These are phyloP conservation scores for Phaethon lepturus DNA, from an alignment of 2,113 vertebrate genomes.

Conservation along the genomic window DNA sequence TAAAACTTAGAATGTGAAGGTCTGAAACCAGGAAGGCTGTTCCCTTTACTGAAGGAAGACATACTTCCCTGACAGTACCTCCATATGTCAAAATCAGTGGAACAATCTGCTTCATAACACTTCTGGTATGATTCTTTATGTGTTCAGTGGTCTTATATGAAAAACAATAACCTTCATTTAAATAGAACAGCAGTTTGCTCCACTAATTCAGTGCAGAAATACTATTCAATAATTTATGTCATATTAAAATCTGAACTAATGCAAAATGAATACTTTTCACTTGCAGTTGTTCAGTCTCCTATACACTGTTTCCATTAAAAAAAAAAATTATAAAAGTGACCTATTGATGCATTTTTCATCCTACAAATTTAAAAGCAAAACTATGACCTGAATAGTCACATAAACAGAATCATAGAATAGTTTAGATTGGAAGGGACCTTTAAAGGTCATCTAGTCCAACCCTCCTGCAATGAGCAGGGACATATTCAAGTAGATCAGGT, in stretches of 20 bases:
- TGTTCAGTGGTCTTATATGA: neutral
- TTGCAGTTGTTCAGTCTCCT: neutral
- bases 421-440: no score
- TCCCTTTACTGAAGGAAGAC: neutral
- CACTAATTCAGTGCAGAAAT: neutral
- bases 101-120: neutral
- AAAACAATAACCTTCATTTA: neutral
- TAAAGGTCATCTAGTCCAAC: no score
- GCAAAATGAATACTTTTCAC: neutral
- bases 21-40: neutral
- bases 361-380: neutral
- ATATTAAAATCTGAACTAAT: neutral
- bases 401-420: neutral
- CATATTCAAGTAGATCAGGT: no score
- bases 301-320: neutral
- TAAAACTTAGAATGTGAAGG: neutral
- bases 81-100: neutral
- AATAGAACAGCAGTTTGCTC: neutral
- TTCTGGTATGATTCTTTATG: neutral
- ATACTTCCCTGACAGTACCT: neutral
- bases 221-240: neutral
- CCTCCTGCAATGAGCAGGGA: no score
- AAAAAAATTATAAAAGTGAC: neutral
- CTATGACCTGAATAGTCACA: neutral
- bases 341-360: neutral